These are phyloP conservation scores for Lithophane socia DNA, from an alignment of 2,888 invertebrate species.

Conservation along the genomic window DNA sequence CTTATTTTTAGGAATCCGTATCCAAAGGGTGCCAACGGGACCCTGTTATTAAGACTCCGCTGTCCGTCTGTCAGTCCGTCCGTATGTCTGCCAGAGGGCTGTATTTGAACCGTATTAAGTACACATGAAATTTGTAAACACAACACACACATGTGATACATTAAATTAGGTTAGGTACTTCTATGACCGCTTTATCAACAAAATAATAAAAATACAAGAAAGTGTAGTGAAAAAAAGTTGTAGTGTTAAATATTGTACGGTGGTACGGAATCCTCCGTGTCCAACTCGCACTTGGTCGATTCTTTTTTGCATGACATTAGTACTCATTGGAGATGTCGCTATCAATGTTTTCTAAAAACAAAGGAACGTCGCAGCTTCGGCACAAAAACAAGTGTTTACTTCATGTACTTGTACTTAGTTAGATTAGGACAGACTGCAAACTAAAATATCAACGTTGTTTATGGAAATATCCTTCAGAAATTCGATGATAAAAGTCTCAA, in stretches of 20 bases:
- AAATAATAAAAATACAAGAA: neutral
- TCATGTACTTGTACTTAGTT: neutral
- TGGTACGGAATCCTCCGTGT: neutral
- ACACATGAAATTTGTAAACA: too few species aligned
- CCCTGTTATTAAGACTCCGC: too few species aligned
- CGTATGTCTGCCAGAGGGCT: too few species aligned
- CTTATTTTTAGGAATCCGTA: neutral
- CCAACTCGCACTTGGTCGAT: too few species aligned
- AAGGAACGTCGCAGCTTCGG: neutral
- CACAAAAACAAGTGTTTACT: neutral
- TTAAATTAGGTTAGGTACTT: too few species aligned
- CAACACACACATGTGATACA: too few species aligned
- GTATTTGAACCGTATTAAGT: neutral
- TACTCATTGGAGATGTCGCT: neutral
- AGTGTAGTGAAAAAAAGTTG: too few species aligned
- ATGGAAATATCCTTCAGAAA: neutral
- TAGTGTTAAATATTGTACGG: neutral
- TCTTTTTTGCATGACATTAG: too few species aligned
- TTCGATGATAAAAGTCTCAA: neutral
- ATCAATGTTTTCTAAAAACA: conserved; percentile 4
- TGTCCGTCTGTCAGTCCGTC: too few species aligned
- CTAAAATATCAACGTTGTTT: conserved; percentile 17
- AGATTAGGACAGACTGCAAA: conserved; percentile 26
- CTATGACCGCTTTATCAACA: neutral
- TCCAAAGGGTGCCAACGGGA: neutral